Conservation (phyloP, 1,140 invertebrate species). For the Portunus trituberculatus region DNA sequence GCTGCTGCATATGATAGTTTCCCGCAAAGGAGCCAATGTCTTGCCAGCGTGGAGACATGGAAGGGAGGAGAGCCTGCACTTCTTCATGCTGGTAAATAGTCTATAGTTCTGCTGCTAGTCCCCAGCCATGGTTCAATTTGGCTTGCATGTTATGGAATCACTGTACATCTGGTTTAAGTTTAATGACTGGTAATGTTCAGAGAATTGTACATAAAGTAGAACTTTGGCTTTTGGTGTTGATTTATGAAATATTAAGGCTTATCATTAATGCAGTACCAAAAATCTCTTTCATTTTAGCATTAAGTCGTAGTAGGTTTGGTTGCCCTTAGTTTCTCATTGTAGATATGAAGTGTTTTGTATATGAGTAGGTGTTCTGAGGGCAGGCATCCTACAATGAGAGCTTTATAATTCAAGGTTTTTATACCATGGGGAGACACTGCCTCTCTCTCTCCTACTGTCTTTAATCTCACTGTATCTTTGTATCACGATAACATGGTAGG, state of each 20-base stretch:
- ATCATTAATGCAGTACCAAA: conserved; percentile 46
- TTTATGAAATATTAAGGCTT: conserved; percentile 40
- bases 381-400: conserved; percentile 18
- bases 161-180: conserved; percentile 33
- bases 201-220: conserved; percentile 50
- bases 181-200: conserved; percentile 34
- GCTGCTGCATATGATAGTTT: conserved; percentile 46
- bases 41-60: conserved; percentile 51
- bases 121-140: conserved; percentile 58
- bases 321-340: not conserved
- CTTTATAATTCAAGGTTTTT: conserved; percentile 11
- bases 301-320: not conserved
- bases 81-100: conserved; percentile 57
- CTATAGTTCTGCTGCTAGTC: conserved; percentile 60
- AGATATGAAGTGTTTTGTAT: conserved; percentile 8
- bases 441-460: not conserved
- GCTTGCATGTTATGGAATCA: conserved; percentile 47
- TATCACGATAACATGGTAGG: not conserved
- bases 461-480: not conserved
- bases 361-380: not conserved
- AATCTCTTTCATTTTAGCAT: conserved; percentile 23
- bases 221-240: conserved; percentile 37
- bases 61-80: conserved; percentile 40
- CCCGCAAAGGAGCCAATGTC: conserved; percentile 49
- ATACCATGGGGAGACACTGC: not conserved